Evolutionary conservation across 2,888 invertebrate species (phyloP), one percentile per base, ranked within the genome.

Genomic region (Brachyptera putata): DNA sequence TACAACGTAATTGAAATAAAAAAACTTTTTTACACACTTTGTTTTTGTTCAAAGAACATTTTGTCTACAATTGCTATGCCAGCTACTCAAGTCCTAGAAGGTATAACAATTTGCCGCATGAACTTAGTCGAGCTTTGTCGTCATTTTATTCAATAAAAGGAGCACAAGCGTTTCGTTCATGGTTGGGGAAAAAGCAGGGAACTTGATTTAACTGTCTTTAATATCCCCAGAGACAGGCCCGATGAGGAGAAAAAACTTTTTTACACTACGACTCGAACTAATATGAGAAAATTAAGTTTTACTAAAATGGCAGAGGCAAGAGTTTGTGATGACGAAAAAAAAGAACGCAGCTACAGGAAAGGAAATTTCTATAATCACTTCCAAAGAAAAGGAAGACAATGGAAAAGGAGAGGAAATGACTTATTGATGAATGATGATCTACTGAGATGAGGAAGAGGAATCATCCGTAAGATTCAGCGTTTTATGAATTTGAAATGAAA

Each of bases 211-310:
- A 69, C 68, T 68, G 70, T 68, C 68, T 67, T 66, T 67, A 69
- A 67, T 67, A 68, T 69, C 70, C 68, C 70, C 50, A 60, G 69
- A 66, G 68, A 18, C 63, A 60, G 39, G 53, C 25, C 34, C 58
- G 63, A 63, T 59, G 59, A 59, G 62, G 63, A 39, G 55, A 41
- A 43, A 36, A 57, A 57, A 57, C 41, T 56, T 55, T 53, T 34
- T 48, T 46, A 46, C 53, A 41, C 48, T 34, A 56, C 46, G 60
- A 61, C 61, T 61, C 49, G 64, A 65, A 68, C 69, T 72, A 72
- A 72, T 72, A 72, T 65, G 70, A 68, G 68, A 66, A 69, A 70
- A 70, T 71, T 70, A 70, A 70, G 69, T 71, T 71, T 70, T 65
- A 67, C 69, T 70, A 69, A 71, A 70, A 70, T 67, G 67, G 56